Evolutionary conservation across 2,113 vertebrate genomes (phyloP).

Genomic region (Chaetops frenatus): DNA sequence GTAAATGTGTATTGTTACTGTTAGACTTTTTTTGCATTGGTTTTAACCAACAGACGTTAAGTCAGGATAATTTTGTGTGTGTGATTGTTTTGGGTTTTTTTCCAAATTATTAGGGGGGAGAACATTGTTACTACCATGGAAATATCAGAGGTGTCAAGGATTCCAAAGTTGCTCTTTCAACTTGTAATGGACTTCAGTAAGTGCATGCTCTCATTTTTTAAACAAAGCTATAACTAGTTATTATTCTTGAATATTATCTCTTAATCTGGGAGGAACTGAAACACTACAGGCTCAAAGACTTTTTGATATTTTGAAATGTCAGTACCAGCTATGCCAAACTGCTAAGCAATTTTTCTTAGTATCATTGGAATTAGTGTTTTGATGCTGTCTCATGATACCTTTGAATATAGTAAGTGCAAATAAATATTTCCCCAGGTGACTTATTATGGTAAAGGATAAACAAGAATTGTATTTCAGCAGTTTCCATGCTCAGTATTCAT

Average conservation of each 20-base stretch:
- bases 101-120: slow-evolving; percentile 81
- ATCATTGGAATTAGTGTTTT: neutral
- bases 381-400: neutral
- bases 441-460: neutral
- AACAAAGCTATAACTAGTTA: neutral
- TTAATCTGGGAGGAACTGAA: neutral
- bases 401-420: neutral
- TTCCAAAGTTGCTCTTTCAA: slow-evolving; percentile 88
- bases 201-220: slow-evolving; percentile 39
- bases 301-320: neutral
- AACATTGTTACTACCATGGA: slow-evolving; percentile 97
- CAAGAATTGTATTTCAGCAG: neutral
- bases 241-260: neutral
- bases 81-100: slow-evolving; percentile 6
- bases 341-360: neutral
- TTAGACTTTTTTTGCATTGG: neutral
- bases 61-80: neutral
- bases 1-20: neutral
- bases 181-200: slow-evolving; percentile 96
- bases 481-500: neutral
- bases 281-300: neutral
- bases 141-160: slow-evolving; percentile 82
- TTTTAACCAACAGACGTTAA: neutral
- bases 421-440: neutral
- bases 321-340: neutral